These are phyloP conservation scores for Puntigrus tetrazona DNA, from an alignment of 2,113 vertebrate genomes.

Conservation along the genomic window DNA sequence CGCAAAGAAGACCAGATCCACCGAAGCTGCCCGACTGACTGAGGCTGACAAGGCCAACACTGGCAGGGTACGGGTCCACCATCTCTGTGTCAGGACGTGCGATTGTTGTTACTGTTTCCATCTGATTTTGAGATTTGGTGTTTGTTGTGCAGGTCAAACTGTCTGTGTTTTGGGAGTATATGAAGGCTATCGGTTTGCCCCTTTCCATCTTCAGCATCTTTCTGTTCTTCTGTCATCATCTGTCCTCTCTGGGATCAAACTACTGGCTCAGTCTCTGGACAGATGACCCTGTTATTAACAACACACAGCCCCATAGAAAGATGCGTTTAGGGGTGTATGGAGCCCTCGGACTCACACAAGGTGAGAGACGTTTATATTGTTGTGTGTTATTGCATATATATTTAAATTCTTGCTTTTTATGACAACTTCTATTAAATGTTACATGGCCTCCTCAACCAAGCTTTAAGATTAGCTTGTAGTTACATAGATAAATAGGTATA, in stretches of 20 bases:
- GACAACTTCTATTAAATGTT: background rate
- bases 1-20: conserved; percentile 59
- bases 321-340: conserved; percentile 89
- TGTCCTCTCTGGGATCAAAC: conserved; percentile 85
- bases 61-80: conserved; percentile 77
- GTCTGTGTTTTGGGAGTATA: conserved; percentile 89
- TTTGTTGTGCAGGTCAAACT: conserved; percentile 82
- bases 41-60: conserved; percentile 92
- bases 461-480: background rate
- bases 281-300: conserved; percentile 88
- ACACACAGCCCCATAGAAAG: conserved; percentile 82
- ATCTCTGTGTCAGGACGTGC: background rate
- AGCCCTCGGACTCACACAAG: conserved; percentile 86
- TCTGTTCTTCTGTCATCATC: conserved; percentile 85
- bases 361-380: conserved; percentile 62
- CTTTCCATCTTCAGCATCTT: conserved; percentile 84
- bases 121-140: background rate
- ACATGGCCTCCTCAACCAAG: background rate
- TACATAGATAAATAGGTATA: background rate
- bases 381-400: background rate
- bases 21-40: conserved; percentile 81
- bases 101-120: background rate
- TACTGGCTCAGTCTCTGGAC: conserved; percentile 98
- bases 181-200: conserved; percentile 87
- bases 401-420: background rate